Conservation (phyloP, 2,888 invertebrate species). For the Nysson spinosus region DNA sequence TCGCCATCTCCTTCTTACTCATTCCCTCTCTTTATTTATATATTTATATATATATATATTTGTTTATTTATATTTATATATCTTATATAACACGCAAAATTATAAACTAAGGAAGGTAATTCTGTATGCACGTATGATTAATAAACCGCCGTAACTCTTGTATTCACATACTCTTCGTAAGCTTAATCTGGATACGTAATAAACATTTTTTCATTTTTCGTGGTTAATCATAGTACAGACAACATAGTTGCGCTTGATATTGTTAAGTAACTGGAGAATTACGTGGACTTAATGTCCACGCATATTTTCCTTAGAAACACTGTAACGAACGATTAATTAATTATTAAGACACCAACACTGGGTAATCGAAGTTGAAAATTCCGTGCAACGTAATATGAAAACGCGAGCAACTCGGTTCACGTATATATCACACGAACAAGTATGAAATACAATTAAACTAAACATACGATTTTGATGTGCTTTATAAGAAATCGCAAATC, state of each 20-base stretch:
- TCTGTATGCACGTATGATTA: constrained; percentile 52
- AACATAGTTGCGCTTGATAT: constrained; percentile 46
- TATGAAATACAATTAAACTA: not conserved
- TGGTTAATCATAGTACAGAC: constrained; percentile 49
- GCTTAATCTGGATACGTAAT: constrained; percentile 49
- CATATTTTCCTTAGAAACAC: not conserved
- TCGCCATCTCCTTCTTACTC: constrained; percentile 18
- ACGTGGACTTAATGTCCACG: constrained; percentile 1
- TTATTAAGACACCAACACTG: too few relatives aligned
- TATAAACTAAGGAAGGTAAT: constrained; percentile 65
- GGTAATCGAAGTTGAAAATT: too few relatives aligned
- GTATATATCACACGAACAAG: not conserved
- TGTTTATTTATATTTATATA: constrained; percentile 29
- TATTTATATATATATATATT: constrained; percentile 45
- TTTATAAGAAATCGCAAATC: constrained; percentile 11
- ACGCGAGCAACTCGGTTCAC: too few relatives aligned
- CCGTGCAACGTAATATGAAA: not conserved
- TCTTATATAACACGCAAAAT: constrained; percentile 64
- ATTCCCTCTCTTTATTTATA: constrained; percentile 14
- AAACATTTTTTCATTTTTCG: constrained; percentile 40
- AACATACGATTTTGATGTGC: not conserved
- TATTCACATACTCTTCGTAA: constrained; percentile 51
- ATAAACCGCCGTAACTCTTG: constrained; percentile 48
- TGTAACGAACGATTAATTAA: too few relatives aligned
- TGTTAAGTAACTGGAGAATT: constrained; percentile 58